Conservation (phyloP, 2,888 invertebrate genomes). For the Netelia inedita region DNA sequence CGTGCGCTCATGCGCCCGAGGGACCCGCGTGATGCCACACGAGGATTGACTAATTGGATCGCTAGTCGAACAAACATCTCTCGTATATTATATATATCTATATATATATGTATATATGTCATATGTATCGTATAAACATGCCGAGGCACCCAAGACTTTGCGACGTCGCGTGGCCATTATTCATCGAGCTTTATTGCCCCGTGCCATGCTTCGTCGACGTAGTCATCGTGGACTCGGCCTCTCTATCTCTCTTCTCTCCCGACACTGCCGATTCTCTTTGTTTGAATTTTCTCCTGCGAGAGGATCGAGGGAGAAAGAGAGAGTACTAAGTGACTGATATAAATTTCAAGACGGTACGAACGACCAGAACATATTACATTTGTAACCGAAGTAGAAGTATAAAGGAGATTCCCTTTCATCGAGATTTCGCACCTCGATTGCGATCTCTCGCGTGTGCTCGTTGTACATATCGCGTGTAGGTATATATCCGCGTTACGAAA, state of each 20-base stretch:
- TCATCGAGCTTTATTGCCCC: constrained; percentile 66
- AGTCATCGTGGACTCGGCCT: constrained; percentile 28
- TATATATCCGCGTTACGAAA: constrained; percentile 52
- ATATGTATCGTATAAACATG: constrained; percentile 26
- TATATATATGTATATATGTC: constrained; percentile 14
- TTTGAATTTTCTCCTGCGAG: constrained; percentile 45
- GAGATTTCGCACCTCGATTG: constrained; percentile 54
- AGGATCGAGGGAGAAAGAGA: constrained; percentile 50
- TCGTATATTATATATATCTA: constrained; percentile 35
- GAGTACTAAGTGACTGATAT: constrained; percentile 61
- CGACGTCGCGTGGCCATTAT: constrained; percentile 61
- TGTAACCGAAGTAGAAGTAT: constrained; percentile 52
- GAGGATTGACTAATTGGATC: constrained; percentile 64
- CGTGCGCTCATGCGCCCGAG: constrained; percentile 6
- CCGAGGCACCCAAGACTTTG: constrained; percentile 39
- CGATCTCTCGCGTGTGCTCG: neutral
- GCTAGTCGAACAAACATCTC: constrained; percentile 46
- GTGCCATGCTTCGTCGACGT: constrained; percentile 38
- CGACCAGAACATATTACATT: constrained; percentile 39
- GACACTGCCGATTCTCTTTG: constrained; percentile 51
- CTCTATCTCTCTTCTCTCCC: constrained; percentile 33
- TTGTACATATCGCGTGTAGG: neutral
- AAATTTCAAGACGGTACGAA: constrained; percentile 57
- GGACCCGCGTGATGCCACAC: constrained; percentile 48
- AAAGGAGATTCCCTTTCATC: constrained; percentile 60